phyloP scores from a whole-genome alignment of 2,888 invertebrate species.

The Phortica magna region DNA sequence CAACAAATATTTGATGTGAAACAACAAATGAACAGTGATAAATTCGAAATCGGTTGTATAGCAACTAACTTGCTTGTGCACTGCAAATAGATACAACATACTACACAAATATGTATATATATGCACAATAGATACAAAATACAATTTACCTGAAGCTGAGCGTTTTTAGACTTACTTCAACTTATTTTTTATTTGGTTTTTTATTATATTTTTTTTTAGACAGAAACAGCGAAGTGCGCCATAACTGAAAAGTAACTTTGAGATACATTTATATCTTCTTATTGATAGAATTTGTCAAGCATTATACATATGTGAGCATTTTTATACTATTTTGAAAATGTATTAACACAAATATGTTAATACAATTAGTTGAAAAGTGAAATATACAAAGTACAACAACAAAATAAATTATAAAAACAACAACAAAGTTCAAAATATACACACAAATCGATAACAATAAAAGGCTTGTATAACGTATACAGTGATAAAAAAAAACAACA shows the following conservation, averaged over 20 bases:
- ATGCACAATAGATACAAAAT: conserved; percentile 51
- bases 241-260: conserved; percentile 15
- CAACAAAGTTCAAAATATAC: not conserved
- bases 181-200: not conserved
- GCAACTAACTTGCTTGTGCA: conserved; percentile 27
- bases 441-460: conserved; percentile 26
- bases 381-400: conserved; percentile 37
- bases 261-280: not conserved
- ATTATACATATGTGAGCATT: not conserved
- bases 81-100: too few species aligned
- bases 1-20: conserved; percentile 58
- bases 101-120: too few species aligned
- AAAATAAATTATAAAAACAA: conserved; percentile 31
- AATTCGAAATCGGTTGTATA: conserved; percentile 38
- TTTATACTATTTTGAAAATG: conserved; percentile 23
- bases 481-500: not conserved
- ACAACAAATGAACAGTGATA: conserved; percentile 59
- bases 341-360: conserved; percentile 69
- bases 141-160: not conserved
- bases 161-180: not conserved
- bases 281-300: not conserved
- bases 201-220: not conserved
- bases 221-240: not conserved
- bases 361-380: conserved; percentile 68
- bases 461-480: not conserved